Evolutionary conservation across 2,113 vertebrate genomes (phyloP), one percentile per base, ranked within the genome.

Genomic region (Epinephelus fuscoguttatus): DNA sequence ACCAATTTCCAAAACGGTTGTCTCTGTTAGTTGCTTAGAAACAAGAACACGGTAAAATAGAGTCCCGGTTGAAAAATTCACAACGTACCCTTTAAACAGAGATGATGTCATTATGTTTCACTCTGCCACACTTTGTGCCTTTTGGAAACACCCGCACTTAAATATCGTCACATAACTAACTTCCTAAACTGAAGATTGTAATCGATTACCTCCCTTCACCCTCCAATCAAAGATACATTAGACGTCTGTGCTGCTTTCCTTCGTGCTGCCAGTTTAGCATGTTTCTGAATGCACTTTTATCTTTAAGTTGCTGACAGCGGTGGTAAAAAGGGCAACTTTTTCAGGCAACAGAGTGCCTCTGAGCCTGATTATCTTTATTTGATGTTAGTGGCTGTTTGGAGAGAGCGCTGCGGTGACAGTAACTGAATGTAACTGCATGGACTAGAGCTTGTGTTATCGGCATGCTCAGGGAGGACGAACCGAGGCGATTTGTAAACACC

Each of bases 401-500:
- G 42, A 45, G 27, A 0, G 25, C 47, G 56, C 70, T 25, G 37
- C 64, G 1, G 57, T 37, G 30, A 1, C 57, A 37, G 27, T 30
- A 8, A 27, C 4, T 68, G 60, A 79, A 79, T 84, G 78, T 76
- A 76, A 55, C 15, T 85, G 91, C 89, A 92, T 91, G 89, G 85
- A 84, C 30, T 37, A n/a, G 62, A 85, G 82, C 74, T 86, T 61
- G 78, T 82, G 55, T 70, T 55, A 42, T 70, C 70, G 83, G 85
- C 89, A 88, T 87, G 85, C 84, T 92, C 87, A 86, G 84, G 86
- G 84, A 86, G 82, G 76, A 69, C 8, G 15, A 33, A 25, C 49
- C 2, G 56, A 52, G 75, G 81, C 62, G 3, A 62, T 79, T 62
- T 52, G 27, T 78, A 33, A 18, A 70, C 47, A 61, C 42, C 9